Conservation (phyloP, 2,888 invertebrate species). For the Drosophila paucipuncta region DNA sequence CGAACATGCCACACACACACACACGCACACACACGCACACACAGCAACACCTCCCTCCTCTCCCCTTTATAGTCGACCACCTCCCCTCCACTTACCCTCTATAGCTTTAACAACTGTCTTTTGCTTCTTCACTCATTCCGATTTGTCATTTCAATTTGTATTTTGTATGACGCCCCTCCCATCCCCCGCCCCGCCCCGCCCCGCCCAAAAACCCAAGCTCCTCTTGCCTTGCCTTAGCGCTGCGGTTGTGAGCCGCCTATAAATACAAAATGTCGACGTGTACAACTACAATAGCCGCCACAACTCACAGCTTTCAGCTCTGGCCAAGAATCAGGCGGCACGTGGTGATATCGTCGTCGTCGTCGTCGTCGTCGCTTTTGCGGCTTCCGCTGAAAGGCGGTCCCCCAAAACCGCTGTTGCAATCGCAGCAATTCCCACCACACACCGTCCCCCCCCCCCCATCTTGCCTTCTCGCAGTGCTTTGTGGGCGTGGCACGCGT, state of each 20-base stretch:
- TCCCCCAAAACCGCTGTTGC: neutral
- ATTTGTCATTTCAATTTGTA: constrained; percentile 70
- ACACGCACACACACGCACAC: neutral
- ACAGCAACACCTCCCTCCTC: neutral
- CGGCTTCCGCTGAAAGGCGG: constrained; percentile 37
- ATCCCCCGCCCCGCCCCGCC: no score
- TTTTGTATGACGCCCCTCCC: constrained; percentile 38
- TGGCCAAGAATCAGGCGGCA: constrained; percentile 21
- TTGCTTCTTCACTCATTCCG: constrained; percentile 49
- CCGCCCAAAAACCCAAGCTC: neutral
- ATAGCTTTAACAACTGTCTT: constrained; percentile 6
- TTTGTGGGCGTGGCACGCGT: constrained; percentile 10
- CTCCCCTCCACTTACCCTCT: neutral
- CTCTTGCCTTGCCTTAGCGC: neutral
- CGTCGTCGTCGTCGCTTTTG: constrained; percentile 26
- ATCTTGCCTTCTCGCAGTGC: neutral
- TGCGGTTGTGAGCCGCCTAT: constrained; percentile 55
- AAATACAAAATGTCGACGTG: constrained; percentile 34
- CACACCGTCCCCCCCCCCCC: no score
- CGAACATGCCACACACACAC: constrained; percentile 11
- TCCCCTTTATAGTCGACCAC: neutral
- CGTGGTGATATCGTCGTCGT: neutral
- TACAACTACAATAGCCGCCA: neutral
- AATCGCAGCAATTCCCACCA: neutral
- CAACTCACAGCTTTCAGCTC: constrained; percentile 11